A percentile compares a stretch with the other conserved stretches of the same genome.
These are phyloP conservation scores for Battus philenor DNA, from an alignment of 1,140 invertebrate species.

Conservation along the genomic window DNA sequence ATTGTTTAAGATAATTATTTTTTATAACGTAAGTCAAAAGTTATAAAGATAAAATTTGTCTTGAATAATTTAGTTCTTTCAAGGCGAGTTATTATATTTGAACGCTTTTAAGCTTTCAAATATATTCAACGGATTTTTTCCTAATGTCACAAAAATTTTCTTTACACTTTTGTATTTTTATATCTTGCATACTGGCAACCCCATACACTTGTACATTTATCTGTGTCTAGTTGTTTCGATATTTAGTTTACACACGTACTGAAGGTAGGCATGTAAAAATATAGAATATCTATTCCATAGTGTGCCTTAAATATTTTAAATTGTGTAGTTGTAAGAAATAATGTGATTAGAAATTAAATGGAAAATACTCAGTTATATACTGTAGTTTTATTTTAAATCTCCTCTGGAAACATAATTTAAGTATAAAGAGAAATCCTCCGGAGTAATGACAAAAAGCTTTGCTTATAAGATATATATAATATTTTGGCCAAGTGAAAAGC, in stretches of 20 bases:
- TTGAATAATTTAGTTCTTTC: too few species aligned
- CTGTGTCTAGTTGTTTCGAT: slow-evolving; percentile 28
- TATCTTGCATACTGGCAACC: too few species aligned
- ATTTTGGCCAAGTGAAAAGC: too few species aligned
- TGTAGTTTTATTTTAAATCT: too few species aligned
- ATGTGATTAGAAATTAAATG: slow-evolving; percentile 39
- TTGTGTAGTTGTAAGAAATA: slow-evolving; percentile 46
- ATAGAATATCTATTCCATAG: slow-evolving; percentile 36
- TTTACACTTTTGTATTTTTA: slow-evolving; percentile 11
- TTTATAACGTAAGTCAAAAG: too few species aligned
- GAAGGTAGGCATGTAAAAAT: slow-evolving; percentile 16
- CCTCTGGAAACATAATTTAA: too few species aligned
- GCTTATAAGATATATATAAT: too few species aligned
- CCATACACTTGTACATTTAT: background rate
- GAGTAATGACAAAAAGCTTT: too few species aligned
- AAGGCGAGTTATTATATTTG: background rate
- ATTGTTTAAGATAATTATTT: background rate
- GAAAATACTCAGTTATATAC: slow-evolving; percentile 29
- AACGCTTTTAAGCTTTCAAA: background rate
- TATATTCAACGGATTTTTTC: background rate
- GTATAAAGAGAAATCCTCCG: too few species aligned
- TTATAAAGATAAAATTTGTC: too few species aligned
- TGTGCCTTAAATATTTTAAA: slow-evolving; percentile 70
- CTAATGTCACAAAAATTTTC: background rate
- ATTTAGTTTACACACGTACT: slow-evolving; percentile 15